Conservation (phyloP, 2,113 vertebrate species). For the Macquaria australasica region DNA sequence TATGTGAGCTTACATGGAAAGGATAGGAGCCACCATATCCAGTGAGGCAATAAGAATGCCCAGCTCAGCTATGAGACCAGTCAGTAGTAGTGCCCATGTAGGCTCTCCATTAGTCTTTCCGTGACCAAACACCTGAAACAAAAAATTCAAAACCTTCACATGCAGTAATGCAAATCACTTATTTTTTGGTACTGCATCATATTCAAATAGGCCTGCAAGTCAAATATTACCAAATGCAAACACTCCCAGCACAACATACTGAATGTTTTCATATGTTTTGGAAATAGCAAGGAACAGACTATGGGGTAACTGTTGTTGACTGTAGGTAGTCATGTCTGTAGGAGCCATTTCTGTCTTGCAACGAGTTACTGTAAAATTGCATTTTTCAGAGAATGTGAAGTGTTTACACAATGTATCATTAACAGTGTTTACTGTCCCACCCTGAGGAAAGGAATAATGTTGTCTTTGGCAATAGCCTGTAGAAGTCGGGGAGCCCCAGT, state of each 20-base stretch:
- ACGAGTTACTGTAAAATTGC: not conserved
- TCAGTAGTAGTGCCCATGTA: conserved; percentile 95
- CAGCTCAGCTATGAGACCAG: conserved; percentile 94
- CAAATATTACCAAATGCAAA: conserved; percentile 23
- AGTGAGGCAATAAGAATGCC: conserved; percentile 98
- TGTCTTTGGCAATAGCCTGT: conserved; percentile 98
- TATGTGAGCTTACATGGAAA: conserved; percentile 92
- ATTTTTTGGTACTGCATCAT: conserved; percentile 6
- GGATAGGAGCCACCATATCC: conserved; percentile 98
- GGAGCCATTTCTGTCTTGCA: not conserved
- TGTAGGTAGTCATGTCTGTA: not conserved
- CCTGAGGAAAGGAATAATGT: conserved; percentile 97
- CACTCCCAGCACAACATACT: not conserved
- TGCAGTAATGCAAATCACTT: conserved; percentile 63
- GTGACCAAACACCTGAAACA: conserved; percentile 92
- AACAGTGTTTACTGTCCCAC: conserved; percentile 72
- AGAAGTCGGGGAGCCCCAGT: conserved; percentile 95
- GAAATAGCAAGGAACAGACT: not conserved
- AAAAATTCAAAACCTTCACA: conserved; percentile 7
- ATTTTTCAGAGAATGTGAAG: not conserved
- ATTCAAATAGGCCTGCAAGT: conserved; percentile 42
- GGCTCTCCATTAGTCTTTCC: conserved; percentile 97
- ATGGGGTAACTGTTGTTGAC: not conserved
- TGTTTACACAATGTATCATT: not conserved
- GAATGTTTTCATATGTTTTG: not conserved